Base-by-base conservation (phyloP, 2,888 invertebrate genomes). In the Galeopsomyia nigrocyanea region DNA sequence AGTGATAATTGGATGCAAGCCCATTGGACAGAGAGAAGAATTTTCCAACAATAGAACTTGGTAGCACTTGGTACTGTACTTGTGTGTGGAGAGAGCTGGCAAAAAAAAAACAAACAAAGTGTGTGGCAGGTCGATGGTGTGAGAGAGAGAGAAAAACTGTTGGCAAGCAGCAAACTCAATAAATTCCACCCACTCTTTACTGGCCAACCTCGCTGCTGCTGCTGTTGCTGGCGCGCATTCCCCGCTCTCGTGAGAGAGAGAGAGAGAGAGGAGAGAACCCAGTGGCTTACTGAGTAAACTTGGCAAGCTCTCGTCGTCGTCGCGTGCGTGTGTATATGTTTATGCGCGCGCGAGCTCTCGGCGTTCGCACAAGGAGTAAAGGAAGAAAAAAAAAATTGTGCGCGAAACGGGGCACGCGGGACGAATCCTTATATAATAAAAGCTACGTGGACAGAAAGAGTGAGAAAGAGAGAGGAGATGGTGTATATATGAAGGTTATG, bases 381-480 rank as follows among this genome's bases (percentile, higher is more conserved):
- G n/a, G 39, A 39, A 19, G 61, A 58, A 39, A 39, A 26, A 47
- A 58, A 70, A 70, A 64, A 62, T 61, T 46, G 39, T 50, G 63
- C 50, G 26, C 53, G 49, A 14, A 31, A 17, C 64, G 60, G 60
- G 62, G 66, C 61, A 62, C 68, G 47, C 72, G 58, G 60, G 61
- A 61, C 14, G 22, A 16, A 21, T 65, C 65, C 73, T 68, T 73
- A 73, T 65, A 61, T 68, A 73, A 73, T 68, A 65, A 68, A 64
- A 21, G 17, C 58, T 16, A 14, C 56, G 22, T 56, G 19, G 39
- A 39, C 39, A 39, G 39, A 39, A 39, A 39, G 39, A 39, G 39
- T 39, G 39, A 39, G 13, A 7, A 13, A 39, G 39, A 39, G 39
- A 39, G 13, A 39, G 10, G 39, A 39, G 7, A 39, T 39, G 13